Percentiles rank a stretch among this genome's conserved stretches.
Evolutionary conservation across 2,888 invertebrate genomes (phyloP).

Genomic region (Leptarthrus brevirostris): DNA sequence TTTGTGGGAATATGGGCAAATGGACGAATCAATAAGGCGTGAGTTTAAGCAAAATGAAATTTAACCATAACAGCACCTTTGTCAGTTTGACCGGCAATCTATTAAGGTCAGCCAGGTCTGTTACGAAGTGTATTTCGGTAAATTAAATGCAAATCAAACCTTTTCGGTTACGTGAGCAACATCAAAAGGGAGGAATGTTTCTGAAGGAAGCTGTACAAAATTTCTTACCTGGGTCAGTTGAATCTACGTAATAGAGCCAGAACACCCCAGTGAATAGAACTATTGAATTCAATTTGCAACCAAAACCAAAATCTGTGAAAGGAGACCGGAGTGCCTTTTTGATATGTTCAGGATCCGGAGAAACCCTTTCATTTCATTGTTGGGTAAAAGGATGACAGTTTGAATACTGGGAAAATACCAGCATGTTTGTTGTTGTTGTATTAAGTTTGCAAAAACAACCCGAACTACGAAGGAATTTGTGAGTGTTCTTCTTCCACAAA

Average conservation of each 20-base stretch:
- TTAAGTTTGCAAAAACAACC: no score
- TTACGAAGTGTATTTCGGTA: conserved; percentile 23
- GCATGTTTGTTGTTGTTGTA: no score
- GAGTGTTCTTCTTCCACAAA: no score
- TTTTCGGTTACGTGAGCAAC: conserved; percentile 24
- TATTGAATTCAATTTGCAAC: conserved; percentile 35
- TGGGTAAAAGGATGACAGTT: no score
- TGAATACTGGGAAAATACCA: no score
- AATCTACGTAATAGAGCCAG: conserved; percentile 5
- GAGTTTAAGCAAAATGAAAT: no score
- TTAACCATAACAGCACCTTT: background rate
- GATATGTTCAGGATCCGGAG: background rate
- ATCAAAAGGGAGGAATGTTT: conserved; percentile 10
- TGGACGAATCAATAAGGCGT: no score
- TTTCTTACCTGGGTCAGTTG: conserved; percentile 18
- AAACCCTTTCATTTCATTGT: background rate
- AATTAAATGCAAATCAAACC: conserved; percentile 37
- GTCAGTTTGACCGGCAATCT: conserved; percentile 25
- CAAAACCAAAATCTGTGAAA: conserved; percentile 24
- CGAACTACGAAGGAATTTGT: no score
- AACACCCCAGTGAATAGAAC: conserved; percentile 4
- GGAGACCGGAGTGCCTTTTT: conserved; percentile 21
- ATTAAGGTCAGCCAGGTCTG: conserved; percentile 27
- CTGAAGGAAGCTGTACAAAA: background rate
- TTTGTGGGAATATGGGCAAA: no score